These are phyloP conservation scores for Porphyrio hochstetteri DNA, from an alignment of 2,113 vertebrate species.

Conservation along the genomic window DNA sequence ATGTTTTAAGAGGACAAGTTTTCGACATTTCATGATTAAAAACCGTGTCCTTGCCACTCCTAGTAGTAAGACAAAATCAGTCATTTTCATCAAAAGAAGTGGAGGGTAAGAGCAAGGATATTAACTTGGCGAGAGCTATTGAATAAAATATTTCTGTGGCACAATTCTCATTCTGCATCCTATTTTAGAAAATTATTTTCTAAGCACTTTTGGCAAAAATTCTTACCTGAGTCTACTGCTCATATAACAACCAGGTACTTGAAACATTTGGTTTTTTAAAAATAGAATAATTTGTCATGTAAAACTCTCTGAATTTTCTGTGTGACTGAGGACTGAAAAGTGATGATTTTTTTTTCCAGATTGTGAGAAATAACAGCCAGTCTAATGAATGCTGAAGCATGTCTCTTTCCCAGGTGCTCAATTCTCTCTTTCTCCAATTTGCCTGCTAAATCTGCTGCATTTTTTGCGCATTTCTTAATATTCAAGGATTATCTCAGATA, in stretches of 20 bases:
- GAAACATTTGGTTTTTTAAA: background rate
- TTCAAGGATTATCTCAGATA: conserved; percentile 42
- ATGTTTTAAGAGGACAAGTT: background rate
- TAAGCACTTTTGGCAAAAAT: background rate
- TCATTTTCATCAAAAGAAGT: background rate
- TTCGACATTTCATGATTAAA: background rate
- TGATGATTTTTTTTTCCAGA: background rate
- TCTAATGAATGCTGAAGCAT: conserved; percentile 25
- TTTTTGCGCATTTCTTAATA: conserved; percentile 4
- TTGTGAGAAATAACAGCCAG: background rate
- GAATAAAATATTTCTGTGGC: background rate
- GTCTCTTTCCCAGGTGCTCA: conserved; percentile 6
- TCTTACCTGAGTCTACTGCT: background rate
- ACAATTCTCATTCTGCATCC: background rate
- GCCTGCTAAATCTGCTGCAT: conserved; percentile 13
- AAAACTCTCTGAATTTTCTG: background rate
- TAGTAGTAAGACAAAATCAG: background rate
- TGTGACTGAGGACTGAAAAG: background rate
- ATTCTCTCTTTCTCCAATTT: background rate
- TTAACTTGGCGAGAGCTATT: background rate
- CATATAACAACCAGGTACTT: background rate
- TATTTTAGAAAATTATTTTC: background rate
- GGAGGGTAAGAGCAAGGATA: background rate
- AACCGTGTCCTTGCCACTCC: background rate
- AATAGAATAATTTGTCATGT: background rate